Evolutionary conservation across 2,797 vertebrate species (phyloP).

Genomic region (Todus mexicanus): DNA sequence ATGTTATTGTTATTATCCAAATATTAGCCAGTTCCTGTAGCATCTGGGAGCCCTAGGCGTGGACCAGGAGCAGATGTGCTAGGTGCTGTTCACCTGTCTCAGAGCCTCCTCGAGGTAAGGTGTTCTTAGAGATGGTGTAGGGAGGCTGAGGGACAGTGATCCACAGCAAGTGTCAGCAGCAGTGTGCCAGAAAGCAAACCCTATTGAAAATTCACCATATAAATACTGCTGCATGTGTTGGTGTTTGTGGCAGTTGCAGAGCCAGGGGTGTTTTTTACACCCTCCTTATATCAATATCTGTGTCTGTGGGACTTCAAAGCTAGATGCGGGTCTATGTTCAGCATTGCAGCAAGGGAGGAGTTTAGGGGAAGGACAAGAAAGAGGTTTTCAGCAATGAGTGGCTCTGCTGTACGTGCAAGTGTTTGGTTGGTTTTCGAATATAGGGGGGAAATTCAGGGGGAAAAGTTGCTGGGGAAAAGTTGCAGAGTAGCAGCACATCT

Average conservation of each 20-base stretch:
- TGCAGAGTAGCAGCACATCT: neutral
- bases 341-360: neutral
- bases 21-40: neutral
- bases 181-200: neutral
- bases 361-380: neutral
- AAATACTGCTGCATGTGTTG: neutral
- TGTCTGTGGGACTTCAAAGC: neutral
- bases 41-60: neutral
- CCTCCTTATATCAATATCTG: rapidly evolving
- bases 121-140: rapidly evolving
- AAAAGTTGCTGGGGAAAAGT: neutral
- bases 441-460: neutral
- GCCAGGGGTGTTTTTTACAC: neutral
- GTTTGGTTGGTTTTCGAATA: neutral
- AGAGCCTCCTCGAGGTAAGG: neutral
- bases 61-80: neutral
- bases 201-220: neutral
- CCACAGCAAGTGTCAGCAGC: neutral
- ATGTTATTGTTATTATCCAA: neutral
- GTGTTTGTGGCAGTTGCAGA: neutral
- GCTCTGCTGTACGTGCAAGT: neutral
- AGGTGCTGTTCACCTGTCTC: neutral
- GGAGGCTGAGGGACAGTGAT: neutral
- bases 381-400: neutral
- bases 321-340: neutral